Evolutionary conservation across 2,888 invertebrate genomes (phyloP).

Genomic region (Agriopis marginaria): DNA sequence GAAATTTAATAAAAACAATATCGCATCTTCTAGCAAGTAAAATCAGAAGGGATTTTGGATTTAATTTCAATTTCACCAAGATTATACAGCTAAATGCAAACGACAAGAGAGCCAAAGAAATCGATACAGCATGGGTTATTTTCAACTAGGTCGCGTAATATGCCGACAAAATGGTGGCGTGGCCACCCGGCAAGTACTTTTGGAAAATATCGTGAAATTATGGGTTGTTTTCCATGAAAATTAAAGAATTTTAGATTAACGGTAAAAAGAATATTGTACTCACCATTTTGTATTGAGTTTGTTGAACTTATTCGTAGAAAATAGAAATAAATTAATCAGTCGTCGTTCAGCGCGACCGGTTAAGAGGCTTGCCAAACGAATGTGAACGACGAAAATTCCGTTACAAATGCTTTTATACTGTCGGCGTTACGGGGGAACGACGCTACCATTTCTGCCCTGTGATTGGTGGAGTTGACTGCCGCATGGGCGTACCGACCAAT

Average conservation of each 20-base stretch:
- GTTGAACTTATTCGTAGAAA: slow-evolving; percentile 75
- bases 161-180: slow-evolving; percentile 80
- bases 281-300: slow-evolving; percentile 83
- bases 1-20: slow-evolving; percentile 43
- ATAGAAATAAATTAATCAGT: slow-evolving; percentile 82
- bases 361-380: slow-evolving; percentile 90
- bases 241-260: slow-evolving; percentile 24
- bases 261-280: slow-evolving; percentile 58
- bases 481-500: slow-evolving; percentile 81
- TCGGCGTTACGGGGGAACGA: slow-evolving; percentile 79
- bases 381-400: slow-evolving; percentile 79
- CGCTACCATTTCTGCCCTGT: slow-evolving; percentile 70
- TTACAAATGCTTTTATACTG: slow-evolving; percentile 86
- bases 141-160: slow-evolving; percentile 49
- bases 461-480: slow-evolving; percentile 81
- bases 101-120: not conserved
- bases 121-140: slow-evolving; percentile 13
- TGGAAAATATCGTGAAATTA: not conserved
- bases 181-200: slow-evolving; percentile 66
- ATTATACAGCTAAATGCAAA: slow-evolving; percentile 1
- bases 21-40: slow-evolving; percentile 40
- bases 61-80: slow-evolving; percentile 13
- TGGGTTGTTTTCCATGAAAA: slow-evolving; percentile 24
- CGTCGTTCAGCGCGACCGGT: slow-evolving; percentile 88
- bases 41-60: not conserved